Evolutionary conservation across 2,888 invertebrate species (phyloP).

Genomic region (Platerodrilus igneus): DNA sequence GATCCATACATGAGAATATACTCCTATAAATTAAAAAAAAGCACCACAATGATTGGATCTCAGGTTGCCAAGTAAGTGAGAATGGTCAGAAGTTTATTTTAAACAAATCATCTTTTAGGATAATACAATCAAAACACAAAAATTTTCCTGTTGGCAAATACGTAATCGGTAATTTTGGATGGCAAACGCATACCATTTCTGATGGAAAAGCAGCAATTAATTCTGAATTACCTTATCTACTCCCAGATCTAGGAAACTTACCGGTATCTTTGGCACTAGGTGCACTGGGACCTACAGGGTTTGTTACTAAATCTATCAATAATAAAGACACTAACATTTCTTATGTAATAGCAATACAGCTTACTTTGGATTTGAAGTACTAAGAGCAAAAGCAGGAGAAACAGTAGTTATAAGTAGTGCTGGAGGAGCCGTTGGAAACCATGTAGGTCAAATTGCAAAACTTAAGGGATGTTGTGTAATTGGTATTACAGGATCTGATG

Average conservation of each 20-base stretch:
- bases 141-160: constrained; percentile 61
- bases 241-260: constrained; percentile 58
- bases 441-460: constrained; percentile 76
- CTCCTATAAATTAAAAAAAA: constrained; percentile 51
- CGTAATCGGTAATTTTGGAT: constrained; percentile 62
- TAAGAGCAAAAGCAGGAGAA: constrained; percentile 66
- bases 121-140: constrained; percentile 62
- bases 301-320: constrained; percentile 30
- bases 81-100: neutral
- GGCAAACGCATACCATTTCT: constrained; percentile 59
- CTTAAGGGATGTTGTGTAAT: constrained; percentile 65
- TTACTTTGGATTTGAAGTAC: constrained; percentile 70
- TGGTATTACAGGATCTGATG: constrained; percentile 66
- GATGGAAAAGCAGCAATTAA: constrained; percentile 49
- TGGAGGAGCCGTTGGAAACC: constrained; percentile 73
- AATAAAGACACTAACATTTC: neutral
- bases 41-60: constrained; percentile 64
- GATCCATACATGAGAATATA: constrained; percentile 70
- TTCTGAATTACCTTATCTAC: constrained; percentile 52
- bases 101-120: constrained; percentile 48
- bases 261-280: constrained; percentile 63
- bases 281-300: constrained; percentile 70
- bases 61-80: constrained; percentile 61
- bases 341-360: constrained; percentile 59
- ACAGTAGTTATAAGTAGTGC: constrained; percentile 69